Percentiles rank a stretch among this genome's conserved stretches.
These are phyloP conservation scores for Zenarchopterus dispar DNA, from an alignment of 2,797 vertebrate species.

Conservation along the genomic window DNA sequence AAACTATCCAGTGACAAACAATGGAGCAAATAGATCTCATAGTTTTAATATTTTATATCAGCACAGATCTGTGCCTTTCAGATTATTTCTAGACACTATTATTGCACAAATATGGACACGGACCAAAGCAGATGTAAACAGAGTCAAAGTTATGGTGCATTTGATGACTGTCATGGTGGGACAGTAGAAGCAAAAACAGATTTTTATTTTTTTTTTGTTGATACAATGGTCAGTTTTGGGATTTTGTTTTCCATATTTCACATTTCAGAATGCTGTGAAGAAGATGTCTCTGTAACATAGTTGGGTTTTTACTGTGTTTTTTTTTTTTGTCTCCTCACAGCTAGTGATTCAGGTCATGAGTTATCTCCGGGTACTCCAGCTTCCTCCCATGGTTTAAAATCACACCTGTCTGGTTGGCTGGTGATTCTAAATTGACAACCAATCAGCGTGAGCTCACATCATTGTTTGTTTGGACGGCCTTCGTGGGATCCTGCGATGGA, in stretches of 20 bases:
- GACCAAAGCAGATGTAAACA: constrained; percentile 30
- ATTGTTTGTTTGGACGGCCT: too few species aligned
- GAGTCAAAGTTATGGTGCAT: constrained; percentile 22
- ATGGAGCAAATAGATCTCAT: constrained; percentile 12
- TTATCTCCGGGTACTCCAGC: too few species aligned
- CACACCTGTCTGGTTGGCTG: too few species aligned
- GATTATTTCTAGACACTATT: background rate
- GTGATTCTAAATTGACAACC: too few species aligned
- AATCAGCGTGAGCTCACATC: too few species aligned
- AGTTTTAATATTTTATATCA: background rate
- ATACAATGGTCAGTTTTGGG: too few species aligned
- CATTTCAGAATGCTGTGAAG: background rate
- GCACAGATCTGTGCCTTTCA: background rate
- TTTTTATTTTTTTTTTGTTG: background rate
- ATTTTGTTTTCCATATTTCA: background rate
- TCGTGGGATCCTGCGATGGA: too few species aligned
- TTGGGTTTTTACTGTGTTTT: too few species aligned
- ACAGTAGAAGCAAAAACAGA: background rate
- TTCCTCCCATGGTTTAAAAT: too few species aligned
- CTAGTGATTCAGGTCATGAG: too few species aligned
- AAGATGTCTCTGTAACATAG: too few species aligned
- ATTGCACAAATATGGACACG: constrained; percentile 16
- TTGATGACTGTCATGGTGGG: constrained; percentile 19
- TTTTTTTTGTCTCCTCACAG: too few species aligned
- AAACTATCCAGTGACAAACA: constrained; percentile 24